phyloP scores from a whole-genome alignment of 37 sponge, comb jelly and placozoan species.

The Amphimedon queenslandica region DNA sequence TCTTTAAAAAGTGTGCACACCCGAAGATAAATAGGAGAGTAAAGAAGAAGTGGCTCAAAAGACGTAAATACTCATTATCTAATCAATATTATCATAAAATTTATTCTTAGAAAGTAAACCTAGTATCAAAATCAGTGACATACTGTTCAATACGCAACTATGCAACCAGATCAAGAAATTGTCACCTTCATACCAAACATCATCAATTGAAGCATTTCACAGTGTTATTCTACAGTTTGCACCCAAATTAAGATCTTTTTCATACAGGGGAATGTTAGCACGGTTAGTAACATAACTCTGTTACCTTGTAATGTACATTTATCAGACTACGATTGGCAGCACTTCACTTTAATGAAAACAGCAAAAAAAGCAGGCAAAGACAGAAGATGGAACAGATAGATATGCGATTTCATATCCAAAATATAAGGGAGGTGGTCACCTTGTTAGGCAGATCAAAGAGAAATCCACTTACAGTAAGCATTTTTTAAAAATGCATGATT shows the following conservation, averaged over 20 bases:
- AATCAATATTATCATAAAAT: neutral
- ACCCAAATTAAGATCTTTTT: slow-evolving; percentile 33
- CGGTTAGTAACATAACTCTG: slow-evolving; percentile 8
- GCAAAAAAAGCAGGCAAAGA: slow-evolving; percentile 11
- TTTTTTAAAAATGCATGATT: neutral
- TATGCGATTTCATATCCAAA: too few species aligned
- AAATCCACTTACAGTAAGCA: too few species aligned
- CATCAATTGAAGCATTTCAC: too few species aligned
- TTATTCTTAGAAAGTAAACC: slow-evolving; percentile 35
- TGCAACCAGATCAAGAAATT: too few species aligned
- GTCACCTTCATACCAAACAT: too few species aligned
- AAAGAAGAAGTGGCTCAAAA: slow-evolving; percentile 38
- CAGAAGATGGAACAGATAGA: too few species aligned
- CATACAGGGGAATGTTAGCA: slow-evolving; percentile 16
- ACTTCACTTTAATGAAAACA: slow-evolving; percentile 42
- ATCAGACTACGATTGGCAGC: slow-evolving; percentile 26
- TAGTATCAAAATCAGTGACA: slow-evolving; percentile 28
- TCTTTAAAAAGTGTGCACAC: too few species aligned
- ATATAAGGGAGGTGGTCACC: too few species aligned
- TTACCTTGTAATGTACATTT: neutral
- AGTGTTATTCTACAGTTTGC: slow-evolving; percentile 45
- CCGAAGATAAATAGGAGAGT: too few species aligned
- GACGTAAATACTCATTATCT: slow-evolving; percentile 8
- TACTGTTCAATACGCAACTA: too few species aligned
- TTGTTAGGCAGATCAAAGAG: too few species aligned